A percentile compares a stretch with the other conserved stretches of the same genome.
phyloP scores from a whole-genome alignment of 2,888 invertebrate species.

The Barypeithes pellucidus region DNA sequence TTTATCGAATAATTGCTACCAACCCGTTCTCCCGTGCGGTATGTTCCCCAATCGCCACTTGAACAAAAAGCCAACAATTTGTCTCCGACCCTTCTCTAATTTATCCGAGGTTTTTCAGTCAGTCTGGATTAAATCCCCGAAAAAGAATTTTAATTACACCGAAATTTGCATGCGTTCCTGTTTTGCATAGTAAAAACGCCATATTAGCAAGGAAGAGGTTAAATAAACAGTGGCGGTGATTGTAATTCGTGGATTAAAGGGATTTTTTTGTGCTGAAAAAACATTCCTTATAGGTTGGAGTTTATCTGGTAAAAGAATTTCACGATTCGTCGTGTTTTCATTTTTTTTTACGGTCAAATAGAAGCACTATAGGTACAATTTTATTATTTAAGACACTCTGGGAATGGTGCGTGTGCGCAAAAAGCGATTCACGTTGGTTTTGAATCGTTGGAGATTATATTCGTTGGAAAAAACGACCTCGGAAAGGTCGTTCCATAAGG shows the following conservation, averaged over 20 bases:
- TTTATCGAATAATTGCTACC: not conserved
- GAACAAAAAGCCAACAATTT: slow-evolving; percentile 8
- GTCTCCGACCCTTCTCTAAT: slow-evolving; percentile 13
- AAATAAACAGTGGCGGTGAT: not conserved
- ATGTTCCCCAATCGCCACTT: slow-evolving; percentile 7
- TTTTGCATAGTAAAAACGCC: slow-evolving; percentile 1
- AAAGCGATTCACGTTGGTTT: too few relatives aligned
- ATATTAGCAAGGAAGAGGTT: slow-evolving; percentile 1
- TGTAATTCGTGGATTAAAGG: not conserved
- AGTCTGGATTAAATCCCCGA: slow-evolving; percentile 17
- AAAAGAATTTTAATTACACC: slow-evolving; percentile 21
- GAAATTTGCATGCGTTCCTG: slow-evolving; percentile 12
- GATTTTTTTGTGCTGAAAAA: not conserved
- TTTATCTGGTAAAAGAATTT: too few relatives aligned
- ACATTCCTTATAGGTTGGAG: too few relatives aligned
- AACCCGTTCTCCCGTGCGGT: not conserved
- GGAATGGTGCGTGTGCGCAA: too few relatives aligned
- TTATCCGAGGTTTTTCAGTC: slow-evolving; percentile 10
- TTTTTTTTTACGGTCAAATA: too few relatives aligned
- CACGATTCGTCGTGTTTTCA: too few relatives aligned
- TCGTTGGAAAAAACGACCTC: too few relatives aligned
- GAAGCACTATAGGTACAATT: too few relatives aligned
- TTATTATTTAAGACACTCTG: too few relatives aligned
- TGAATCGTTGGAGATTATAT: too few relatives aligned
- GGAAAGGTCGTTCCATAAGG: too few relatives aligned